Conservation (phyloP, 2,888 invertebrate genomes). For the Latrodectus elegans region DNA sequence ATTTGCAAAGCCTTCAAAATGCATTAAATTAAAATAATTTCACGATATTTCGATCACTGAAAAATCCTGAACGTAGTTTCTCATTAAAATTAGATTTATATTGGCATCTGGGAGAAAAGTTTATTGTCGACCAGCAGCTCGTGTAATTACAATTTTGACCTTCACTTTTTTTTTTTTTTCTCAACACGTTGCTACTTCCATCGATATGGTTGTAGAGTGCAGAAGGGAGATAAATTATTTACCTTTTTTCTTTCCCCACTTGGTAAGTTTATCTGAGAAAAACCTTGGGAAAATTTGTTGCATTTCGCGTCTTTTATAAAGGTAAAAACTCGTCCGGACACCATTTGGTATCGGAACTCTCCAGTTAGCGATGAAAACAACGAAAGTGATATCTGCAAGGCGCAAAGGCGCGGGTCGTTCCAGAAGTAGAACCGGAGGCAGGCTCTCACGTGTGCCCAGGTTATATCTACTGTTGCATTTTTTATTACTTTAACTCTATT, state of each 20-base stretch:
- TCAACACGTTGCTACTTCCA: background rate
- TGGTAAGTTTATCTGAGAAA: background rate
- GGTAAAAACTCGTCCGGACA: background rate
- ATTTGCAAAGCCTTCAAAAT: too few species aligned
- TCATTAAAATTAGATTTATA: too few species aligned
- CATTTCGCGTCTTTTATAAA: background rate
- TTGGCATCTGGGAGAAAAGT: background rate
- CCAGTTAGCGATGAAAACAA: too few species aligned
- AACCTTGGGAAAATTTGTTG: background rate
- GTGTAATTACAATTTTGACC: constrained; percentile 31
- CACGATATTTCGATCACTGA: too few species aligned
- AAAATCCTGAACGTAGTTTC: too few species aligned
- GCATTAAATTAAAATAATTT: too few species aligned
- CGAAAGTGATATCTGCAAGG: too few species aligned
- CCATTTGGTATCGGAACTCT: background rate
- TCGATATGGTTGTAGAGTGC: background rate
- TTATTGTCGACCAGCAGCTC: constrained; percentile 15
- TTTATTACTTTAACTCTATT: background rate
- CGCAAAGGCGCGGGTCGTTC: background rate
- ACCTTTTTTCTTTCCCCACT: background rate
- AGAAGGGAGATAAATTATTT: background rate
- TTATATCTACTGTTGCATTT: background rate
- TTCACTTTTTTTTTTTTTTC: constrained; percentile 3
- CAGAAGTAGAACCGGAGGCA: background rate
- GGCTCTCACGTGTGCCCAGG: background rate